phyloP scores from a whole-genome alignment of 2,888 invertebrate species.

The Parnassius orleans region DNA sequence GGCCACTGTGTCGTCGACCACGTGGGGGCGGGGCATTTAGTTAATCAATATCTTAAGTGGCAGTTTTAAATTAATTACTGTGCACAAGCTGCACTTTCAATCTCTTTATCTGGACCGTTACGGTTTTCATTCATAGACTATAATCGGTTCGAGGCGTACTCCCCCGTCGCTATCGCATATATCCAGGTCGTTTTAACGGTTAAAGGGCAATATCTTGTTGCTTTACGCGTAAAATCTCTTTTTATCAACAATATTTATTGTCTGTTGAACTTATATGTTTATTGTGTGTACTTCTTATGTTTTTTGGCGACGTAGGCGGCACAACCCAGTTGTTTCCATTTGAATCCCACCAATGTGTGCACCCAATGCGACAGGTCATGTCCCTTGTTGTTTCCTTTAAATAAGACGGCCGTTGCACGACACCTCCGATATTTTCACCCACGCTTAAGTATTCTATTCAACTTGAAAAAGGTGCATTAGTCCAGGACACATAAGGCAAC shows the following conservation, averaged over 20 bases:
- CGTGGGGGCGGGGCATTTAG: slow-evolving; percentile 56
- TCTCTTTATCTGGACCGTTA: slow-evolving; percentile 59
- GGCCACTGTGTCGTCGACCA: slow-evolving; percentile 57
- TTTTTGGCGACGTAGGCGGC: slow-evolving; percentile 71
- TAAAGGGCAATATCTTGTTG: slow-evolving; percentile 56
- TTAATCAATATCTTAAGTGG: slow-evolving; percentile 68
- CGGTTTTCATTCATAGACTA: slow-evolving; percentile 51
- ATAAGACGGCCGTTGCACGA: slow-evolving; percentile 40
- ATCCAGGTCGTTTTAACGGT: slow-evolving; percentile 47
- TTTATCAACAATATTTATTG: slow-evolving; percentile 76
- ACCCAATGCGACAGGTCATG: slow-evolving; percentile 44
- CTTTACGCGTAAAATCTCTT: slow-evolving; percentile 60
- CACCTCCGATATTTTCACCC: slow-evolving; percentile 62
- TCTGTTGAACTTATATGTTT: slow-evolving; percentile 66
- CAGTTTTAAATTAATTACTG: slow-evolving; percentile 65
- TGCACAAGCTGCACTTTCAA: slow-evolving; percentile 67
- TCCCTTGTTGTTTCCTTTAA: slow-evolving; percentile 51
- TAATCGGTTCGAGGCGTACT: slow-evolving; percentile 28
- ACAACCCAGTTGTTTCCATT: slow-evolving; percentile 57
- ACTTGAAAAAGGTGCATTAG: slow-evolving; percentile 56
- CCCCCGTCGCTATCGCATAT: slow-evolving; percentile 37
- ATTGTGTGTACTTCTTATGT: slow-evolving; percentile 56
- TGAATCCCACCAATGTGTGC: slow-evolving; percentile 55
- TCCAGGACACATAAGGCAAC: slow-evolving; percentile 57
- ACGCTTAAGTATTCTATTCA: slow-evolving; percentile 63